Conservation (phyloP, 2,888 invertebrate species). For the Drosophila atripex region DNA sequence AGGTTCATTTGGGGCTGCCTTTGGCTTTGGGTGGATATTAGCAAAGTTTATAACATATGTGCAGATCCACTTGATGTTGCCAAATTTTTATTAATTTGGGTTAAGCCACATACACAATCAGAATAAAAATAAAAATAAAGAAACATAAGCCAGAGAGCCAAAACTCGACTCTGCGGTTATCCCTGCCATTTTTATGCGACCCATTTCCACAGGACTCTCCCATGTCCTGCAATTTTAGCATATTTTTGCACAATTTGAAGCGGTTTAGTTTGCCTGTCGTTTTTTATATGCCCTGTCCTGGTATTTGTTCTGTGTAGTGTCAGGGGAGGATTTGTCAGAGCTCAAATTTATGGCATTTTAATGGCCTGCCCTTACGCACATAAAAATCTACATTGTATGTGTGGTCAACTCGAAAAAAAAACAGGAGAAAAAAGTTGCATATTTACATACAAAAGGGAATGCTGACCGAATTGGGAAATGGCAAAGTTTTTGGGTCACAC, state of each 20-base stretch:
- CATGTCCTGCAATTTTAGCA: conserved; percentile 58
- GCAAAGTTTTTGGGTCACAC: conserved; percentile 35
- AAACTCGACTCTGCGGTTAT: conserved; percentile 27
- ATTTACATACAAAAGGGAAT: conserved; percentile 41
- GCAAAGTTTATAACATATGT: conserved; percentile 62
- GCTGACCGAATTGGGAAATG: conserved; percentile 36
- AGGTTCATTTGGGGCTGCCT: conserved; percentile 65
- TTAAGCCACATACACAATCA: conserved; percentile 58
- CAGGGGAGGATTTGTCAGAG: conserved; percentile 60
- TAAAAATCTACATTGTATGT: conserved; percentile 56
- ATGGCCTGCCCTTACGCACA: conserved; percentile 59
- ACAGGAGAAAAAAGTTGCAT: conserved; percentile 1
- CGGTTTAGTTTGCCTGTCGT: conserved; percentile 61
- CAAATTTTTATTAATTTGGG: conserved; percentile 75
- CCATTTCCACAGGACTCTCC: conserved; percentile 9
- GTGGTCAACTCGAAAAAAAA: conserved; percentile 37
- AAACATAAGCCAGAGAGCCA: conserved; percentile 15
- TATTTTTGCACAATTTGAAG: conserved; percentile 72
- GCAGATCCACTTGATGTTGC: conserved; percentile 59
- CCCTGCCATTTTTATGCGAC: conserved; percentile 37
- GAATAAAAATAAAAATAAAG: conserved; percentile 46
- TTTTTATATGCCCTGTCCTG: conserved; percentile 15
- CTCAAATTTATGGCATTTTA: conserved; percentile 74
- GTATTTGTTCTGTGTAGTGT: conserved; percentile 21
- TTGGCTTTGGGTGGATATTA: conserved; percentile 51